Evolutionary conservation across 2,888 invertebrate species (phyloP), one percentile per base, ranked within the genome.

Genomic region (Mythimna impura): DNA sequence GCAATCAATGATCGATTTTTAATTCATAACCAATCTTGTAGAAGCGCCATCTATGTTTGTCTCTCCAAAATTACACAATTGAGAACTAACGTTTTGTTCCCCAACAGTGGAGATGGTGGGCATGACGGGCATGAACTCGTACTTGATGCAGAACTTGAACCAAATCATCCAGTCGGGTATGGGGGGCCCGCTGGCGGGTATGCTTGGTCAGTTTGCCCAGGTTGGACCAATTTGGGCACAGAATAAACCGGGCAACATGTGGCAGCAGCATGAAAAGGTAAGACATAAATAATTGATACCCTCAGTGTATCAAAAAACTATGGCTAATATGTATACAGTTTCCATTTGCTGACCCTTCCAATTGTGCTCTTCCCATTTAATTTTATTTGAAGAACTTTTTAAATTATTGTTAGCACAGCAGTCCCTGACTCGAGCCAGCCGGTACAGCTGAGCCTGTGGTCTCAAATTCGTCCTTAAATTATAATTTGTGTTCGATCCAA

Each of bases 101-200:
- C 80, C 91, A 88, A 62, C 93, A 97, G 97, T 97, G 97, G 97
- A 97, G 88, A 97, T 97, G 97, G 97, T 97, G 36, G 97, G 97
- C 25, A 95, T 97, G 93, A 95, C 94, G 52, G 96, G 97, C 9
- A 96, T 96, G 95, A 96, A 96, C 90, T 91, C 95, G 75, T 96
- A 93, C 89, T 91, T 96, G 73, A 93, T 96, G 82, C 96, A 96
- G 92, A 96, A 96, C 85, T 86, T 96, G 78, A 96, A 95, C 84
- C 96, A 96, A 87, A 94, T 96, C 66, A 84, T 96, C 75, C 93
- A 94, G 7, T 93, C 94, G 6, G 96, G 96, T n/a, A 94, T 96
- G 94, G 96, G 94, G 9, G 94, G 93, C 1, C 93, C 95, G 3
- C 87, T 95, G 9, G 94, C 93, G 2, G 93, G 94, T 55, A 95